Evolutionary conservation across 2,797 vertebrate genomes (phyloP).

Genomic region (Etheostoma perlongum): DNA sequence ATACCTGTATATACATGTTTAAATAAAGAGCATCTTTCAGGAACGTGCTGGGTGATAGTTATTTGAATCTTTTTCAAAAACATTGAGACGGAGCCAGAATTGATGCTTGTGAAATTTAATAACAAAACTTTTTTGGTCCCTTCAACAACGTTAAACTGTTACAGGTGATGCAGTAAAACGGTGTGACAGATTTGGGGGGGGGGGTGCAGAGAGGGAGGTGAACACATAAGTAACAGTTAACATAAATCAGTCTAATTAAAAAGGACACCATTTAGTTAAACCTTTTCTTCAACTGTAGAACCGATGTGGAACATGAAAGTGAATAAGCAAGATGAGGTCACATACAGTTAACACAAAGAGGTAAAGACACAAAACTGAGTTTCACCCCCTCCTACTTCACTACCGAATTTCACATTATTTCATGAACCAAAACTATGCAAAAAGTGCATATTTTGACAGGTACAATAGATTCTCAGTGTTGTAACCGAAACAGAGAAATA

Average conservation of each 20-base stretch:
- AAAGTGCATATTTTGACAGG: slow-evolving; percentile 83
- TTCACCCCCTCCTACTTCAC: slow-evolving; percentile 12
- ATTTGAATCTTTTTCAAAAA: background rate
- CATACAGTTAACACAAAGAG: slow-evolving; percentile 14
- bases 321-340: slow-evolving; percentile 14
- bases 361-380: slow-evolving; percentile 10
- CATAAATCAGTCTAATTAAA: slow-evolving; percentile 11
- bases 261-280: slow-evolving; percentile 40
- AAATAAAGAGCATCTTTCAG: slow-evolving; percentile 87
- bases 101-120: slow-evolving; percentile 98
- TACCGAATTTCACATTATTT: slow-evolving; percentile 55
- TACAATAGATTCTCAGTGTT: slow-evolving; percentile 57
- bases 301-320: slow-evolving; percentile 13
- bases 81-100: slow-evolving; percentile 14
- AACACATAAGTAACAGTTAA: background rate
- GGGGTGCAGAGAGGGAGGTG: background rate
- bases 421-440: slow-evolving; percentile 86
- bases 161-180: slow-evolving; percentile 49
- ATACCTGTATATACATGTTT: slow-evolving; percentile 85
- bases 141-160: slow-evolving; percentile 87
- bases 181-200: background rate
- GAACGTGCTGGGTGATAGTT: slow-evolving; percentile 19
- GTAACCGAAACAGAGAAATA: slow-evolving; percentile 42
- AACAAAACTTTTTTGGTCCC: slow-evolving; percentile 92
- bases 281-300: background rate